phyloP scores from a whole-genome alignment of 2,113 vertebrate genomes.

The Saguinus midas region DNA sequence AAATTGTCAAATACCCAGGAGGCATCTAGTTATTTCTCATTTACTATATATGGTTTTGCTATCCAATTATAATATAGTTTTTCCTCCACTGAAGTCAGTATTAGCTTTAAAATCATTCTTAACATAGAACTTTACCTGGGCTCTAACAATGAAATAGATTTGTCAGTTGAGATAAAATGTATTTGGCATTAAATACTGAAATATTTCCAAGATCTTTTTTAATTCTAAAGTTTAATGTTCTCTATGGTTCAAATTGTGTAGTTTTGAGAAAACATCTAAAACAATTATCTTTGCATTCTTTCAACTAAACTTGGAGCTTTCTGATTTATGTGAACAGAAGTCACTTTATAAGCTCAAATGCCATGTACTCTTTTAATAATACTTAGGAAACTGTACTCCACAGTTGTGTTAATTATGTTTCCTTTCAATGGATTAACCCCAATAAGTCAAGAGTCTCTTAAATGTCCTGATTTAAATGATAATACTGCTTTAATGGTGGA shows the following conservation, averaged over 20 bases:
- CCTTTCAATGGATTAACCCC: background rate
- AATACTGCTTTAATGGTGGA: background rate
- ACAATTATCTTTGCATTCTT: background rate
- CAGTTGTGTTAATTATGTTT: background rate
- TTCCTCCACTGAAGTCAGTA: background rate
- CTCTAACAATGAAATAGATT: background rate
- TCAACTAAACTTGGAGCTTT: background rate
- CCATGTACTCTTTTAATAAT: background rate
- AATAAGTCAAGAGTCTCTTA: slow-evolving; percentile 6
- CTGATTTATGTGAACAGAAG: background rate
- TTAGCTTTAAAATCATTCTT: background rate
- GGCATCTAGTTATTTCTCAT: background rate
- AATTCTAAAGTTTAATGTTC: background rate
- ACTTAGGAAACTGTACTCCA: background rate
- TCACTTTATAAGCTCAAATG: background rate
- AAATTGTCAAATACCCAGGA: background rate
- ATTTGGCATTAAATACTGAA: background rate
- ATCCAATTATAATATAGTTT: background rate
- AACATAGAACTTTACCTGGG: background rate
- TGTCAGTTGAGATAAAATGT: background rate
- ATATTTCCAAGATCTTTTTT: background rate
- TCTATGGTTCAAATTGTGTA: background rate
- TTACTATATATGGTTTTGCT: background rate
- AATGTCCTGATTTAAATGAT: background rate
- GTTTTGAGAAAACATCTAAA: background rate